Base-by-base conservation (phyloP, 2,113 vertebrate genomes). In the Tetrao urogallus region DNA sequence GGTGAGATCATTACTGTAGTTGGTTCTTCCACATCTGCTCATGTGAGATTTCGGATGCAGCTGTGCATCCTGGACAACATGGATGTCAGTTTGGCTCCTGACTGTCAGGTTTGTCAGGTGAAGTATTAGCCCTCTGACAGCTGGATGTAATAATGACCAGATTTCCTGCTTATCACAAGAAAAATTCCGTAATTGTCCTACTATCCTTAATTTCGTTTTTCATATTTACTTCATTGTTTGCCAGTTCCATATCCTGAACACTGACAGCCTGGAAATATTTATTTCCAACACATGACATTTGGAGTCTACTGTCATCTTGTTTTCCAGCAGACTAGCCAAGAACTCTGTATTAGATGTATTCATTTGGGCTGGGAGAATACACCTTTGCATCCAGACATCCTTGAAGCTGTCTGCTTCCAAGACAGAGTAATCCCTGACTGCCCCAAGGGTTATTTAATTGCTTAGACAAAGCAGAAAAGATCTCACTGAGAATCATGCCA, bases 241-340 rank as follows among this genome's bases (percentile, higher is more conserved):
- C 19, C 63, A 89, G 19, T 34, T 47, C 50, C 77, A 38, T 52
- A 93, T 88, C 52, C 47, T 84, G 61, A 75, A 75, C 10, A 72
- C 52, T 89, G 66, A 90, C 56, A 61, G 77, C 7, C 77, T 74
- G 57, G 73, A 94, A 90, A 84, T 72, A 60, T 20, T 84, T 88
- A 64, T 92, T 92, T 78, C 65, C 32, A 60, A 50, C 42, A 67
- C 17, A 32, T 93, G 77, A 90, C 34, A 42, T 84, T 88, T 81
- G 28, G 30, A 11, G n/a, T 66, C 60, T 81, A 25, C 45, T 78
- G 69, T 84, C 57, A 71, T 14, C 47, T 86, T 64, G 24, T n/a
- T 60, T 86, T 90, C 86, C 19, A 56, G 16, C 1, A 2, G 30
- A 73, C 48, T 19, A 75, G 28, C 3, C 66, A 38, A 91, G 76